Conservation (phyloP, 2,888 invertebrate genomes). For the Trichogramma dendrolimi region DNA sequence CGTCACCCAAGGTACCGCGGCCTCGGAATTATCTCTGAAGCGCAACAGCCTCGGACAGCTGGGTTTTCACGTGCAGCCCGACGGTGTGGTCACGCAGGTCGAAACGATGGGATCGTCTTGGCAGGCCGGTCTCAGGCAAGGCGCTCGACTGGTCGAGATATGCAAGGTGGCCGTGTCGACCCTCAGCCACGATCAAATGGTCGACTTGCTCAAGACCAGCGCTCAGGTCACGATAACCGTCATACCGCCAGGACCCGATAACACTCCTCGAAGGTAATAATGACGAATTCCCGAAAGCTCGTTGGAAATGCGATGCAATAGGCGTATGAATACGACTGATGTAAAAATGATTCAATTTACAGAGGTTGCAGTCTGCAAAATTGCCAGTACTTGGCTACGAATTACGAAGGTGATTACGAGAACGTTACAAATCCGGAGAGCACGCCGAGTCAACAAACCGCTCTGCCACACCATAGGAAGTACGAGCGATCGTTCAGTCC, state of each 20-base stretch:
- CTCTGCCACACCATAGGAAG: slow-evolving; percentile 62
- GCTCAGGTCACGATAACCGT: slow-evolving; percentile 80
- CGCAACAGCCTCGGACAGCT: slow-evolving; percentile 80
- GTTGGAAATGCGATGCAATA: background rate
- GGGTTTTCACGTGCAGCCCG: slow-evolving; percentile 86
- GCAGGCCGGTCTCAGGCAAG: slow-evolving; percentile 83
- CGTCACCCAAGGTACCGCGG: slow-evolving; percentile 74
- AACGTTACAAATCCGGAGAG: slow-evolving; percentile 59
- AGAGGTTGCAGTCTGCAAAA: slow-evolving; percentile 64
- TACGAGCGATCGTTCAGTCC: slow-evolving; percentile 74
- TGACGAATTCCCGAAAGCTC: slow-evolving; percentile 2
- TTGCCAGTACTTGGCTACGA: slow-evolving; percentile 61
- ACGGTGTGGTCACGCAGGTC: slow-evolving; percentile 92
- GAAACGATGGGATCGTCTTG: slow-evolving; percentile 69
- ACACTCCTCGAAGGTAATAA: slow-evolving; percentile 60
- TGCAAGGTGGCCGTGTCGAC: slow-evolving; percentile 87
- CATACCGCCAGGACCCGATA: slow-evolving; percentile 70
- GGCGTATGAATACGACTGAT: background rate
- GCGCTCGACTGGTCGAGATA: slow-evolving; percentile 86
- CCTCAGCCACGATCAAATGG: slow-evolving; percentile 86
- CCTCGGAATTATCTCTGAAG: slow-evolving; percentile 75
- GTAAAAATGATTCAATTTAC: slow-evolving; percentile 25
- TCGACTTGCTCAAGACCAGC: slow-evolving; percentile 85
- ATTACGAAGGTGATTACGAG: slow-evolving; percentile 66
- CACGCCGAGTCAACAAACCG: slow-evolving; percentile 50